phyloP scores from a whole-genome alignment of 2,797 vertebrate species.

The Lycodopsis pacificus region DNA sequence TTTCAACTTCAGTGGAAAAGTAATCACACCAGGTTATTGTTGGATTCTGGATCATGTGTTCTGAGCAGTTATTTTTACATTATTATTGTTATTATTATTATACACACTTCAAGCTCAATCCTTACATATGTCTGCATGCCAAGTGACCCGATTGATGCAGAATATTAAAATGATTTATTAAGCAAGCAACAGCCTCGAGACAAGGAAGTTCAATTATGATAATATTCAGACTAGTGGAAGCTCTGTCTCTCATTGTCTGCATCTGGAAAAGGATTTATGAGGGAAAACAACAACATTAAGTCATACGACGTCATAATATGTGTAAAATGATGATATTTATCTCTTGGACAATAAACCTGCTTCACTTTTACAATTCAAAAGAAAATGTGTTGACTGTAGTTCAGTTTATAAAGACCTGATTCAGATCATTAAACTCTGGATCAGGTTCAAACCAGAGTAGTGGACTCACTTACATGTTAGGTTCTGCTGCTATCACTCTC shows the following conservation, averaged over 20 bases:
- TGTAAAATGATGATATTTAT: too few species aligned
- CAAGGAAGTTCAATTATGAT: slow-evolving; percentile 1
- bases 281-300: too few species aligned
- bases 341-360: too few species aligned
- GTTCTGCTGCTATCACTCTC: too few species aligned
- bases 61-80: background rate
- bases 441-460: too few species aligned
- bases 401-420: too few species aligned
- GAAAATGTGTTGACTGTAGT: too few species aligned
- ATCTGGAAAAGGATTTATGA: too few species aligned
- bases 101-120: background rate
- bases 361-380: too few species aligned
- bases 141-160: background rate
- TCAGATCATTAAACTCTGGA: too few species aligned
- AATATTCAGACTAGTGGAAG: slow-evolving; percentile 17
- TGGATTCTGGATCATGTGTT: background rate
- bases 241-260: background rate
- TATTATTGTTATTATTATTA: background rate
- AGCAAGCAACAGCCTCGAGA: background rate
- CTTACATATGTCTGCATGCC: slow-evolving; percentile 12
- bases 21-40: background rate
- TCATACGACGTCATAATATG: too few species aligned
- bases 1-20: background rate
- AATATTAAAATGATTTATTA: slow-evolving; percentile 21
- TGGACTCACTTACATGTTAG: too few species aligned